Base-by-base conservation (phyloP, 2,797 vertebrate genomes). In the Lagocephalus sceleratus region DNA sequence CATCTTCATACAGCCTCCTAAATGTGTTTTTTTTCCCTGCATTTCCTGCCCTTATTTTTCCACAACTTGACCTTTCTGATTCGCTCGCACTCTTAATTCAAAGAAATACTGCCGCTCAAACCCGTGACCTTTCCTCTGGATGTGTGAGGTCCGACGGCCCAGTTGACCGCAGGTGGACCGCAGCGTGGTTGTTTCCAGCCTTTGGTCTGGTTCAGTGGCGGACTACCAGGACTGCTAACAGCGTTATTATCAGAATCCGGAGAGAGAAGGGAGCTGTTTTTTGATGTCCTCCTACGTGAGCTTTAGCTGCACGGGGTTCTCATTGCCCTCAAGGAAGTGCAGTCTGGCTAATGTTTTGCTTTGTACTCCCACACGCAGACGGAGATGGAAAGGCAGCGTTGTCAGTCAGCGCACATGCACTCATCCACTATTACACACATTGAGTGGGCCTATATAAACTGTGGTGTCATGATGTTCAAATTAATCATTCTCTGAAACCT, bases 241-340 rank as follows among this genome's bases (percentile, higher is more conserved):
- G 70, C 77, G 79, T 81, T 78, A 86, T 87, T 87, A 83, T 76
- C 61, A 54, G 58, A 63, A 75, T 79, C 78, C 79, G 39, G 72
- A 56, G 81, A 80, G 78, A 67, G 64, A 64, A 66, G 53, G 67
- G 77, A 79, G 65, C 51, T 8, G 29, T 77, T 83, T 87, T n/a
- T 82, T 83, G 66, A 82, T 78, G 80, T 82, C 84, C 87, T 86
- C 85, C 85, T 85, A 86, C 83, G 60, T 76, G 60, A 81, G 70
- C 63, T 84, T 82, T 78, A 75, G 70, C 79, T 78, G 80, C 76
- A 79, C 82, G 74, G 76, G 81, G 66, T 73, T 81, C 68, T 80
- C 68, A 66, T 67, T 81, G 80, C 78, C 83, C 84, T 86, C 54
- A 49, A 85, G 81, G 81, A 87, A 74, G 67, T 53, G 41, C 68